Base-by-base conservation (phyloP, 2,888 invertebrate species). In the Mylabris sibirica region DNA sequence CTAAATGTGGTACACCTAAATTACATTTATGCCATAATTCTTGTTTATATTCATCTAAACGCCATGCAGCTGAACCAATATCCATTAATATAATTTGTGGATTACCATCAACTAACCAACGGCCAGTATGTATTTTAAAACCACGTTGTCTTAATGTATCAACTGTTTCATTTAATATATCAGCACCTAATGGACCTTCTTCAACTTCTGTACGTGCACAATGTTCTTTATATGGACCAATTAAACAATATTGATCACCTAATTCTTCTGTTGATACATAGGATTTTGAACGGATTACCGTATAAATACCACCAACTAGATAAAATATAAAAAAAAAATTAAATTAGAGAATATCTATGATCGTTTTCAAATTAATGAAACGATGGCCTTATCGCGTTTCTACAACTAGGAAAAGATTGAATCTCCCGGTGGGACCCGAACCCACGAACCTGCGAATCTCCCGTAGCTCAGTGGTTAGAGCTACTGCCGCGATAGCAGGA, bases 251-350 rank as follows among this genome's bases (percentile, higher is more conserved):
- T 82, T 98, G 97, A 78, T 99, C 98, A 0, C 99, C 99, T 90
- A 99, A 91, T 86, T 99, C 99, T 82, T 98, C 98, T 0, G 96
- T 95, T 0, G 97, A 97, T 0, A 98, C 94, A 80, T 92, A 97
- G 0, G 99, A 98, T 85, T 99, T 99, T 0, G 98, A 98, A 76
- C 98, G 89, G 74, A 99, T 97, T 0, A 99, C 99, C 0, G 99
- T 99, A 85, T 99, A 99, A 81, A 99, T 99, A 24, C 99, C 99
- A 41, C 99, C 99, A 78, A 99, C 99, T 97, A n/a, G n/a, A n/a
- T n/a, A 53, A 64, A 53, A 3, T 60, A 59, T 41, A 24, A 38
- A 35, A 63, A 1, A 41, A 9, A 26, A 30, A 6, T 6, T 30
- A 30, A 30, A 30, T 30, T 30, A 1, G 3, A 30, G 26, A 6